A percentile compares a stretch with the other conserved stretches of the same genome.
phyloP scores from a whole-genome alignment of 1,140 invertebrate species.

The Panagrolaimus sp. region DNA sequence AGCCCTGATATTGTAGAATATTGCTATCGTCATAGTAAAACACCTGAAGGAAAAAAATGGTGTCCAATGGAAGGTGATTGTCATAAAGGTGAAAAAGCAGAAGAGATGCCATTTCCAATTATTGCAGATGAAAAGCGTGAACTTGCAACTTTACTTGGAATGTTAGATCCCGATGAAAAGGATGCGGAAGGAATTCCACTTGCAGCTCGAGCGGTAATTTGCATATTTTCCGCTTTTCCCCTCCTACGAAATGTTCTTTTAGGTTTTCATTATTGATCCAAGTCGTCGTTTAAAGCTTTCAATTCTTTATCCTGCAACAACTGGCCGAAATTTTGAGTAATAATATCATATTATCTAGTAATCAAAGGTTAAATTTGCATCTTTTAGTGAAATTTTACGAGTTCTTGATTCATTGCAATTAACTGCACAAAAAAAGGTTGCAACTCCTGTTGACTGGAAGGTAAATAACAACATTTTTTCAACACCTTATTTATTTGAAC shows the following conservation, averaged over 20 bases:
- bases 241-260: too few relatives aligned
- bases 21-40: background rate
- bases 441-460: conserved; percentile 81
- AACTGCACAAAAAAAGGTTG: conserved; percentile 72
- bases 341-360: conserved; percentile 55
- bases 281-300: conserved; percentile 77
- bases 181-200: conserved; percentile 70
- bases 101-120: conserved; percentile 76
- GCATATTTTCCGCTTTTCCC: too few relatives aligned
- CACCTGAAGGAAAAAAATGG: background rate
- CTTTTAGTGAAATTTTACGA: conserved; percentile 78
- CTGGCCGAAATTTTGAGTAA: conserved; percentile 83
- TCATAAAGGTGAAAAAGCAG: background rate
- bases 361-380: background rate
- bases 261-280: conserved; percentile 76
- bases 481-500: too few relatives aligned
- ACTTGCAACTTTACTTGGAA: conserved; percentile 73
- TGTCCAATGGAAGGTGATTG: background rate
- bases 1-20: conserved; percentile 30
- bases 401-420: conserved; percentile 80
- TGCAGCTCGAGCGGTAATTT: conserved; percentile 68
- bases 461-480: conserved; percentile 61
- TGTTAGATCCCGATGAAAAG: conserved; percentile 81
- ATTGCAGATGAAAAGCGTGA: conserved; percentile 74
- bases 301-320: conserved; percentile 82